Evolutionary conservation across 2,888 invertebrate species (phyloP).

Genomic region (Cetonia aurata): DNA sequence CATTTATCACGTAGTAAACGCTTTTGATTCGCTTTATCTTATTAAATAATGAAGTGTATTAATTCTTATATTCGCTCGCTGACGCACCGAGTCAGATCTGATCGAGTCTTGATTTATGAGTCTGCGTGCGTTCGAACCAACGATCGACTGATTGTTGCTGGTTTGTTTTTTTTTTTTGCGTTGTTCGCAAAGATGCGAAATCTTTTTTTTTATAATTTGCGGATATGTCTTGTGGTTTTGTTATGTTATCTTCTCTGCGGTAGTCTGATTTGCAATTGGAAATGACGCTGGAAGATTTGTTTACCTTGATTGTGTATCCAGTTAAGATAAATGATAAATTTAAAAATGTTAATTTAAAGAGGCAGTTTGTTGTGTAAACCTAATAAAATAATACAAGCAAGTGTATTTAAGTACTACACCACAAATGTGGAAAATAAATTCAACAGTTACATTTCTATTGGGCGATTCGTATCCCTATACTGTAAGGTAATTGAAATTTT

Average conservation of each 20-base stretch:
- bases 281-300: neutral
- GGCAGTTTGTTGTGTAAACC: too few relatives aligned
- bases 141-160: neutral
- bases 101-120: constrained; percentile 21
- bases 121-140: too few relatives aligned
- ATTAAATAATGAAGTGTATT: constrained; percentile 39
- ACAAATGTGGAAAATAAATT: too few relatives aligned
- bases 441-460: too few relatives aligned
- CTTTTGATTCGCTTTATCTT: constrained; percentile 36
- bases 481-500: too few relatives aligned
- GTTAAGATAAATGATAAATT: too few relatives aligned
- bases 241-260: constrained; percentile 6
- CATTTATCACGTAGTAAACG: constrained; percentile 25
- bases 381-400: too few relatives aligned
- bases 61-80: constrained; percentile 35
- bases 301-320: too few relatives aligned
- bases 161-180: neutral
- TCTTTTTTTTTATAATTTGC: neutral
- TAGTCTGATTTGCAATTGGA: neutral
- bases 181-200: neutral
- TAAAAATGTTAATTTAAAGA: too few relatives aligned
- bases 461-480: too few relatives aligned
- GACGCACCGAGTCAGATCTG: constrained; percentile 35
- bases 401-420: too few relatives aligned
- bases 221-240: neutral